These are phyloP conservation scores for Poeciliopsis occidentalis DNA, from an alignment of 2,113 vertebrate species.

Conservation along the genomic window DNA sequence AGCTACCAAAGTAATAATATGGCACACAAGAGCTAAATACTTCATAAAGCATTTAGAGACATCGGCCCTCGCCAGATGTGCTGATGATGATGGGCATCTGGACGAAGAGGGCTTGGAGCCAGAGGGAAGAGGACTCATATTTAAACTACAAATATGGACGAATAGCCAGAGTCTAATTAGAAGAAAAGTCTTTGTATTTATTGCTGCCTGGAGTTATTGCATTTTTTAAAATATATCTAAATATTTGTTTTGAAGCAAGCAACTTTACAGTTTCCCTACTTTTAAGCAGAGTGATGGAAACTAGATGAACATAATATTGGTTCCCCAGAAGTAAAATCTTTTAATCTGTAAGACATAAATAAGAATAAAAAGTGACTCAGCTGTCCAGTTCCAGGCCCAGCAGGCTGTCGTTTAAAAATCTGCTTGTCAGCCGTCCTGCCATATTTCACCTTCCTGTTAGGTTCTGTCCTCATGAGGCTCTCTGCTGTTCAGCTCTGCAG, in stretches of 20 bases:
- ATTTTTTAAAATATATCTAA: neutral
- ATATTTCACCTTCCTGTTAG: neutral
- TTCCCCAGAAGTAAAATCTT: constrained; percentile 7
- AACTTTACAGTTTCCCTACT: neutral
- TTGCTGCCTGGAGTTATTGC: constrained; percentile 7
- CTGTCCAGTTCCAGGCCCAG: constrained; percentile 45
- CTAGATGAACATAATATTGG: neutral
- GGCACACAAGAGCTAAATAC: constrained; percentile 64
- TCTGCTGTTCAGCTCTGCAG: constrained; percentile 33
- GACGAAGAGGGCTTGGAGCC: constrained; percentile 48
- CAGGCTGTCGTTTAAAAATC: constrained; percentile 44
- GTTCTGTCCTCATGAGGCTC: constrained; percentile 5
- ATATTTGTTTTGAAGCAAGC: neutral
- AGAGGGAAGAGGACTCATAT: constrained; percentile 26
- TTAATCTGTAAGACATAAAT: neutral
- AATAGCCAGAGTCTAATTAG: constrained; percentile 2
- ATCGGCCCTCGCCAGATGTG: constrained; percentile 35
- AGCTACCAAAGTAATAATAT: constrained; percentile 59
- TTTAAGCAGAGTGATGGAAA: neutral
- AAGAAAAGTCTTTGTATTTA: neutral
- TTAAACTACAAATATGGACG: constrained; percentile 5
- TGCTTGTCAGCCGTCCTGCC: constrained; percentile 24
- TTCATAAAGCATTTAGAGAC: constrained; percentile 60
- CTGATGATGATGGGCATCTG: constrained; percentile 15
- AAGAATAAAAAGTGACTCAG: neutral